Base-by-base conservation (phyloP, 1,140 invertebrate species). In the Periplaneta americana region DNA sequence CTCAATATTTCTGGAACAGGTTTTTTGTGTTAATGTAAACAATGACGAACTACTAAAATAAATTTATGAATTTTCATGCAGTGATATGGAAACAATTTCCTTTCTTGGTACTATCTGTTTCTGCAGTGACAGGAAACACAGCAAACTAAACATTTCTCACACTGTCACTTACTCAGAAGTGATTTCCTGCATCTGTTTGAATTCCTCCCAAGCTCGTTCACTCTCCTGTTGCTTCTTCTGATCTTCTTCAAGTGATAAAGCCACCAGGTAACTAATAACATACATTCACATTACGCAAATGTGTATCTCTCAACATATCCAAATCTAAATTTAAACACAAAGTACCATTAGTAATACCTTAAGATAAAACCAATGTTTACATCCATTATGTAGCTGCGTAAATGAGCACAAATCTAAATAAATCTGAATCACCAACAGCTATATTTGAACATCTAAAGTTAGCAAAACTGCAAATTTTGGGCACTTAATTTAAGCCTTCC, bases 251-350 rank as follows among this genome's bases (percentile, higher is more conserved):
- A 81, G 48, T 17, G 66, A 76, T 18, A 81, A 37, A 36, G 80
- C 80, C 36, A 81, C 35, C 80, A 81, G 74, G 74, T 76, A 81
- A 74, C 80, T 81, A 74, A n/a, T 22, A 75, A 66, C 48, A 66
- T n/a, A 66, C 48, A 66, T n/a, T 66, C 48, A 66, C 22, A 66
- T 66, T 66, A 66, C 48, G 22, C 48, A 28, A 6, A 66, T 66
- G n/a, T n/a, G n/a, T 28, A 13, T 66, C 22, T 28, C n/a, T 11
- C 4, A 4, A 4, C 22, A 0, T 0, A n/a, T 28, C 48, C 48
- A 28, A 15, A 6, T 18, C 39, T 6, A 48, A 48, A 6, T 48
- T 22, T n/a, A n/a, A n/a, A n/a, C n/a, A n/a, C n/a, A n/a, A n/a
- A n/a, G n/a, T n/a, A n/a, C n/a, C n/a, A n/a, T n/a, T n/a, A n/a